Evolutionary conservation across 2,888 invertebrate genomes (phyloP).

Genomic region (Microdon myrmicae): DNA sequence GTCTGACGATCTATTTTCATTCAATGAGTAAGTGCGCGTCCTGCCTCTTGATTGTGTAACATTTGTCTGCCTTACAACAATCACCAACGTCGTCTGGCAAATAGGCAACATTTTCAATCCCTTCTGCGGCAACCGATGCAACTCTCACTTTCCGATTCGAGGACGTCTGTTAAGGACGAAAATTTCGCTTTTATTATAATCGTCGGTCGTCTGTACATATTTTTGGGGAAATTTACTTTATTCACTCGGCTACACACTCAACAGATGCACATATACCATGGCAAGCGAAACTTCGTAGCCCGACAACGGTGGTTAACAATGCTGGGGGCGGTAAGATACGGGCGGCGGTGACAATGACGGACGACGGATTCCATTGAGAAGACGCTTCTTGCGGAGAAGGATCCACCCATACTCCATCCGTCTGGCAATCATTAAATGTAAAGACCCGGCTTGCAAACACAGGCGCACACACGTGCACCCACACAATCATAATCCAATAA

Average conservation of each 20-base stretch:
- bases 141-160: constrained; percentile 49
- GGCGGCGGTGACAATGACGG: no score
- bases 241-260: constrained; percentile 12
- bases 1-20: constrained; percentile 27
- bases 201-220: constrained; percentile 13
- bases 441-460: constrained; percentile 25
- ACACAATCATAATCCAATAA: constrained; percentile 14
- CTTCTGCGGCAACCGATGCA: constrained; percentile 21
- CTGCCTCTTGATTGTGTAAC: constrained; percentile 8
- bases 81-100: constrained; percentile 31
- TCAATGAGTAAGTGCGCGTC: constrained; percentile 11
- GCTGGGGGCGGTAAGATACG: no score
- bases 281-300: no score
- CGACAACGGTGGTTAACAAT: no score
- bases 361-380: constrained; percentile 5
- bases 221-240: constrained; percentile 44
- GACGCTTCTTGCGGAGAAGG: constrained; percentile 9
- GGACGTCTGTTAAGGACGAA: constrained; percentile 52
- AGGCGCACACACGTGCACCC: no score
- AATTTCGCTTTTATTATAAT: constrained; percentile 50
- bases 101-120: constrained; percentile 15
- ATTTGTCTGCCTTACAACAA: constrained; percentile 45
- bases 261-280: constrained; percentile 1
- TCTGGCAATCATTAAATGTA: constrained; percentile 48
- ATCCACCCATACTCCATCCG: constrained; percentile 24